Evolutionary conservation across 2,888 invertebrate species (phyloP).

Genomic region (Dolichomitus sp.): DNA sequence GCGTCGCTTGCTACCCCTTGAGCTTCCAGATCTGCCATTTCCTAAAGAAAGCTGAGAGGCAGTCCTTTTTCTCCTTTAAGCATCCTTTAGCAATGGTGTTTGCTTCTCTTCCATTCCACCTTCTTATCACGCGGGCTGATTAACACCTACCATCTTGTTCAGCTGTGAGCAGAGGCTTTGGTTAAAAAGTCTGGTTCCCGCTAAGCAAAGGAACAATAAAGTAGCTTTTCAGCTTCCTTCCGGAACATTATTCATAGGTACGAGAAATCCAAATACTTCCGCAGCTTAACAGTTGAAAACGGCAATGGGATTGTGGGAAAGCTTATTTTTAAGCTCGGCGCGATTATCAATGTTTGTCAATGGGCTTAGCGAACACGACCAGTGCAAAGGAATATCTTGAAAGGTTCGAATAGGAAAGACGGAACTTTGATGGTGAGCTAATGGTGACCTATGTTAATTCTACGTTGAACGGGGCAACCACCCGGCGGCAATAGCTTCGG

Average conservation of each 20-base stretch:
- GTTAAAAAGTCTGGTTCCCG: slow-evolving; percentile 7
- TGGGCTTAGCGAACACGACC: slow-evolving; percentile 2
- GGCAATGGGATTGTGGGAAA: slow-evolving; percentile 1
- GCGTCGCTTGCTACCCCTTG: slow-evolving; percentile 28
- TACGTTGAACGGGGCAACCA: slow-evolving; percentile 15
- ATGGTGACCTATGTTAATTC: slow-evolving; percentile 52
- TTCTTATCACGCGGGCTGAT: slow-evolving; percentile 45
- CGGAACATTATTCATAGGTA: neutral
- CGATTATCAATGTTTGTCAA: slow-evolving; percentile 32
- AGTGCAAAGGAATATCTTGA: neutral
- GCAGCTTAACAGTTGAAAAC: neutral
- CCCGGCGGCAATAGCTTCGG: slow-evolving; percentile 48
- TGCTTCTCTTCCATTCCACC: slow-evolving; percentile 25
- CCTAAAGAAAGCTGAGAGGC: slow-evolving; percentile 26
- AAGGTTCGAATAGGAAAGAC: neutral
- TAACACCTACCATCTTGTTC: slow-evolving; percentile 33
- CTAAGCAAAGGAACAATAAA: neutral
- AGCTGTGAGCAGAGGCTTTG: slow-evolving; percentile 3
- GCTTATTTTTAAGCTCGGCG: neutral
- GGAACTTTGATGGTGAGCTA: neutral
- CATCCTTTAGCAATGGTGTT: slow-evolving; percentile 31
- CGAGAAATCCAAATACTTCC: neutral
- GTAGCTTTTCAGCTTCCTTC: neutral
- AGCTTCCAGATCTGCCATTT: slow-evolving; percentile 31
- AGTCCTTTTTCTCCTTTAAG: slow-evolving; percentile 22